phyloP scores from a whole-genome alignment of 1,140 invertebrate genomes.

The Megalonaias nervosa region DNA sequence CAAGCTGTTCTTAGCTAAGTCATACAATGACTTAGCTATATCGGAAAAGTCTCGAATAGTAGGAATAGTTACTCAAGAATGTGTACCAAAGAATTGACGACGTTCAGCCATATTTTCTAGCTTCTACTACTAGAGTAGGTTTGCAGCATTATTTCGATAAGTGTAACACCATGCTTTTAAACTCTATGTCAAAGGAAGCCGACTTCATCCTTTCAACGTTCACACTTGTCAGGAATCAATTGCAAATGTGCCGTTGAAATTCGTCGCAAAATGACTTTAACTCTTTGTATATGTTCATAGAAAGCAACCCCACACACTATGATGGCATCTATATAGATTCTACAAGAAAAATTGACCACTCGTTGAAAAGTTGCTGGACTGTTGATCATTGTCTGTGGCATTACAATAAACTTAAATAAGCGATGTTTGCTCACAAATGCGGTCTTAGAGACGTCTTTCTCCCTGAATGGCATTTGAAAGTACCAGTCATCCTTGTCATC shows the following conservation, averaged over 20 bases:
- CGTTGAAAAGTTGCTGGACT: slow-evolving; percentile 22
- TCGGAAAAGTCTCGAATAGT: slow-evolving; percentile 23
- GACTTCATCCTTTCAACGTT: slow-evolving; percentile 36
- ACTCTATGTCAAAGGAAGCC: slow-evolving; percentile 30
- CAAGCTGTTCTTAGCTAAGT: no score
- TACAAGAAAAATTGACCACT: neutral
- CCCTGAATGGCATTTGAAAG: slow-evolving; percentile 65
- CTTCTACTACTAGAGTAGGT: slow-evolving; percentile 6
- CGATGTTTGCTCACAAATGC: slow-evolving; percentile 18
- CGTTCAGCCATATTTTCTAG: slow-evolving; percentile 21
- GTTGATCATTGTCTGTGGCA: neutral
- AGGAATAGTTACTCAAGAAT: slow-evolving; percentile 10
- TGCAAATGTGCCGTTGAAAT: slow-evolving; percentile 26
- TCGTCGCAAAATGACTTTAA: slow-evolving; percentile 17
- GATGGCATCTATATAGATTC: slow-evolving; percentile 10
- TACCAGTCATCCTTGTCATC: no score
- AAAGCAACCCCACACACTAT: slow-evolving; percentile 8
- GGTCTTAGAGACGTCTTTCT: slow-evolving; percentile 60
- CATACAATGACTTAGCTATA: neutral
- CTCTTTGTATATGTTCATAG: slow-evolving; percentile 7
- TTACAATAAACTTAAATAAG: no score
- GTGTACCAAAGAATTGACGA: slow-evolving; percentile 23
- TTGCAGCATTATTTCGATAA: slow-evolving; percentile 15
- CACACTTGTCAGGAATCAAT: slow-evolving; percentile 30
- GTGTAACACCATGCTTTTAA: slow-evolving; percentile 21